Evolutionary conservation across 2,888 invertebrate species (phyloP).

Genomic region (Oscheius sp.): DNA sequence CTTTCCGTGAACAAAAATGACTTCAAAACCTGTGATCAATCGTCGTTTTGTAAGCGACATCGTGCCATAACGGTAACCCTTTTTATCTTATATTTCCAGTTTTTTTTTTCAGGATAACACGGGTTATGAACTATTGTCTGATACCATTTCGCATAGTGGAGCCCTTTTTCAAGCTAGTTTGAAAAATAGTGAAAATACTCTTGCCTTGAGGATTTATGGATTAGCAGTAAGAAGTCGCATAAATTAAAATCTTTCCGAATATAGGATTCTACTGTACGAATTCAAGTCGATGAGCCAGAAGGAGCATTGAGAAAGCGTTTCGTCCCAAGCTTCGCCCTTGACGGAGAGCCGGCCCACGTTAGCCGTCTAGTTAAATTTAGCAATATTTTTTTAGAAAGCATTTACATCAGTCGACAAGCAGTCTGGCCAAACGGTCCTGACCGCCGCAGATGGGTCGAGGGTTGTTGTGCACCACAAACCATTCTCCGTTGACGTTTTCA

Average conservation of each 20-base stretch:
- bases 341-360: slow-evolving; percentile 40
- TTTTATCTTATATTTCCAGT: background rate
- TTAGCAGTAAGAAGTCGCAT: slow-evolving; percentile 29
- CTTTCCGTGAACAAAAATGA: slow-evolving; percentile 67
- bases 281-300: slow-evolving; percentile 59
- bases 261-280: slow-evolving; percentile 49
- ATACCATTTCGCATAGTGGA: slow-evolving; percentile 6
- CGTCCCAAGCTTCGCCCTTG: slow-evolving; percentile 52
- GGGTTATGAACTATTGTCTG: slow-evolving; percentile 50
- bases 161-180: slow-evolving; percentile 11
- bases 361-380: no score
- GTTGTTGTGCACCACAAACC: slow-evolving; percentile 78
- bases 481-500: slow-evolving; percentile 85
- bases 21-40: slow-evolving; percentile 72
- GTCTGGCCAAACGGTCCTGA: slow-evolving; percentile 38
- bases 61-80: slow-evolving; percentile 51
- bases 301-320: slow-evolving; percentile 51
- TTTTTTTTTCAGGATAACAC: slow-evolving; percentile 48
- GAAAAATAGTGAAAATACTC: slow-evolving; percentile 44
- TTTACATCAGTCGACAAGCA: slow-evolving; percentile 47
- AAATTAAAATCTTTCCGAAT: background rate
- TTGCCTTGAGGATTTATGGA: slow-evolving; percentile 46
- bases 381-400: slow-evolving; percentile 29
- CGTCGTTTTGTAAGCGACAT: slow-evolving; percentile 69
- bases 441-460: slow-evolving; percentile 44